Evolutionary conservation across 2,797 vertebrate genomes (phyloP).

Genomic region (Muraenolepis orangiensis): DNA sequence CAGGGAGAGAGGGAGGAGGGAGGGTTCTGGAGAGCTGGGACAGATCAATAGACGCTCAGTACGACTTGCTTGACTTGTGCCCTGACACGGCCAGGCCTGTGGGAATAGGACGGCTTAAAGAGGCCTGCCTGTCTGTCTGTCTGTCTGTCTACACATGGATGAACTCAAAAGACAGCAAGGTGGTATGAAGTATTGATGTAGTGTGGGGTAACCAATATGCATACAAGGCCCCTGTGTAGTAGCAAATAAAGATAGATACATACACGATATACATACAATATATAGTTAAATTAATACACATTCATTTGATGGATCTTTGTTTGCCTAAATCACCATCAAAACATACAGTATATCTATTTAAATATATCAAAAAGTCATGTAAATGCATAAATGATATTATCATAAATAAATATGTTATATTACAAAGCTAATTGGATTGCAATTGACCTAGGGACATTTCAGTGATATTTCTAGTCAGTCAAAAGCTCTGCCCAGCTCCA

Average conservation of each 20-base stretch:
- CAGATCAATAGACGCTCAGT: conserved; percentile 55
- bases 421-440: no score
- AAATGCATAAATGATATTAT: neutral
- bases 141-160: neutral
- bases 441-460: neutral
- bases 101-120: conserved; percentile 41
- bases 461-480: neutral
- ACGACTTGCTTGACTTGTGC: conserved; percentile 48
- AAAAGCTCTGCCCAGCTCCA: neutral
- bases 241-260: no score
- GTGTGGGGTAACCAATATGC: neutral
- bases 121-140: conserved; percentile 2
- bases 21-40: conserved; percentile 28
- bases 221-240: neutral
- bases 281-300: no score
- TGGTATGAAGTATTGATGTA: conserved; percentile 2
- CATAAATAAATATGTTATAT: neutral
- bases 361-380: neutral
- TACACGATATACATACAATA: no score
- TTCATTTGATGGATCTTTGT: neutral
- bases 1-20: conserved; percentile 18
- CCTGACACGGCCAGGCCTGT: conserved; percentile 44
- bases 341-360: neutral
- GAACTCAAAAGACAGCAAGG: conserved; percentile 12
- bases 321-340: neutral